Base-by-base conservation (phyloP, 2,113 vertebrate genomes). In the Tychaedon coryphoeus region DNA sequence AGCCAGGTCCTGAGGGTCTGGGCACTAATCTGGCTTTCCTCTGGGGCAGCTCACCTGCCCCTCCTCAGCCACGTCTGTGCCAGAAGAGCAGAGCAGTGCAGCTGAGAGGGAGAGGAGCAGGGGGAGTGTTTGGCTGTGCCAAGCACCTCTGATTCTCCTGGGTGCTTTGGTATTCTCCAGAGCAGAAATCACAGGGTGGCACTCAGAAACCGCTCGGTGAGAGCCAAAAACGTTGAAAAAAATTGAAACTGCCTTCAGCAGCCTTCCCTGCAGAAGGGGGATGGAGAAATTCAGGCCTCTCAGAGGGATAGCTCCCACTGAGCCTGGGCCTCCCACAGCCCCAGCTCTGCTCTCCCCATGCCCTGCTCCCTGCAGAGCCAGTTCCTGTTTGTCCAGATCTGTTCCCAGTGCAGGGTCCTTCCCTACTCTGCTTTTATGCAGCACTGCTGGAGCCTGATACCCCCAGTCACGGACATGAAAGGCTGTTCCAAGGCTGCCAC, bases 181-280 rank as follows among this genome's bases (percentile, higher is more conserved):
- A 1, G 2, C 15, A 65, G 62, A 60, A 69, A 84, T 70, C n/a
- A 2, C 76, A 77, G 54, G 40, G 48, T 54, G 53, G 78, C 53
- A 64, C 67, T 62, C 15, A 1, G 53, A 47, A 90, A 60, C 33
- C 0, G 0, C 61, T 78, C 28, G 10, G 62, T 0, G 1, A 38
- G 23, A 92, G 43, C 23, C 10, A 72, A 72, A 76, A 61, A 33
- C 31, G 53, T 28, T 23, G 1, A 0, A 1, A 58, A 85, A 26
- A 54, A 11, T 4, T 12, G 36, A 31, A 67, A 34, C 53, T 86
- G 45, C 43, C 40, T 76, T 82, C 76, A 77, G 45, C 48, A 50
- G 36, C 40, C 29, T 86, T 72, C 24, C 19, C 50, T 80, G n/a
- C n/a, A 69, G 74, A 90, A 72, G 7, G 4, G 6, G 18, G n/a